Evolutionary conservation across 2,888 invertebrate genomes (phyloP), one percentile per base, ranked within the genome.

Genomic region (Andrena flavipes): DNA sequence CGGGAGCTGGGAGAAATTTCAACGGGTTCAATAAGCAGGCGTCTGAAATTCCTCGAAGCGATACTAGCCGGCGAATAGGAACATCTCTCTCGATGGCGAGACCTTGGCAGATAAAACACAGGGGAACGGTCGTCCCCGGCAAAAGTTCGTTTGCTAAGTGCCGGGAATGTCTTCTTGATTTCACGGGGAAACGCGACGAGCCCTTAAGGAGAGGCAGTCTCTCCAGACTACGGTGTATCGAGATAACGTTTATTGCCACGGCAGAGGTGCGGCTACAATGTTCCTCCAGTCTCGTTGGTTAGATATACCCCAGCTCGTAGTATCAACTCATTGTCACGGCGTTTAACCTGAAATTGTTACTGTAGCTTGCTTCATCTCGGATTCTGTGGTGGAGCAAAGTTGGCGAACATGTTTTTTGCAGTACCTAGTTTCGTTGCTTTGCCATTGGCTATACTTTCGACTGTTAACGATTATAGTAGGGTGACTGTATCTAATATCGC

Each of bases 191-290:
- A 77, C 67, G 29, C 56, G 68, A 68, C 64, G 68, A 35, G 23
- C 62, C 48, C 62, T 85, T 65, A 76, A 77, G 42, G 30, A 63
- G 69, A 8, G 16, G 23, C 72, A 68, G 49, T 59, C 68, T 72
- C 68, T 20, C 59, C 60, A 20, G 56, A 42, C 51, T 62, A 30
- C 54, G 49, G 51, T 60, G 64, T 73, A 78, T 78, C 76, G 65
- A 51, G 74, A 84, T 86, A 86, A 80, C 69, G 80, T 84, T 86
- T 84, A 84, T 83, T 73, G 73, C 75, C 23, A 42, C 59, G 68
- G 70, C 51, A 23, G 60, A 82, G 77, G 73, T 56, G 60, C 56
- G 72, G 68, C 75, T 74, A 67, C 67, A 51, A 64, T 51, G 84
- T 76, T 69, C 54, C 63, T 33, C 68, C 74, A 60, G 69, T 79